Base-by-base conservation (phyloP, 1,140 invertebrate genomes). In the Drosophila nannoptera region DNA sequence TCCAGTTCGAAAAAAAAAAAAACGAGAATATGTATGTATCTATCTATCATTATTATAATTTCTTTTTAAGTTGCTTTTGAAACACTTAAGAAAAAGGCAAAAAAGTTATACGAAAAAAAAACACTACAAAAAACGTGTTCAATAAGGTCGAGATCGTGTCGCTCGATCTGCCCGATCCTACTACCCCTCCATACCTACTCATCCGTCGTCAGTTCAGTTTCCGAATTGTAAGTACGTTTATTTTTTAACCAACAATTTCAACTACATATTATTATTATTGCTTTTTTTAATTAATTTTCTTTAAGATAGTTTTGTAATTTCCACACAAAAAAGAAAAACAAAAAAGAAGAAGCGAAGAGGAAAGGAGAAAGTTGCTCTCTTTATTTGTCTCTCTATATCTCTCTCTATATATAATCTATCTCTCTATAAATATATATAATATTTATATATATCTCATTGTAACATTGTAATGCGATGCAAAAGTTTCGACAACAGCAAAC, bases 181-280 rank as follows among this genome's bases (percentile, higher is more conserved):
- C 22, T 22, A 22, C 29, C 40, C 59, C 55, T 43, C 11, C 55
- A 66, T 52, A 60, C 55, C 76, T 69, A 69, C 69, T 45, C 55
- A 62, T 71, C 77, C 77, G 77, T 78, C 80, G 80, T 81, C 81
- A 86, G 82, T 86, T 80, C 81, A 86, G 81, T 87, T 83, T 84
- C 50, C 75, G 84, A 87, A 87, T 87, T 87, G 86, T 88, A 88
- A 88, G 86, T 88, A 88, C 81, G 70, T 81, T 88, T 88, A 77
- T 77, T 78, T 80, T 81, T 77, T 82, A 80, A 65, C 60, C 63
- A 73, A 78, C 53, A 71, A 71, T 35, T 69, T 69, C 70, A 49
- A 65, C 60, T 69, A 70, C 29, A 48, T 49, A 58, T 43, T 40
- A 65, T 65, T 62, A 58, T 69, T 73, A 58, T 42, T 43, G 45